Evolutionary conservation across 2,888 invertebrate species (phyloP).

Genomic region (Teinopalpus imperialis): DNA sequence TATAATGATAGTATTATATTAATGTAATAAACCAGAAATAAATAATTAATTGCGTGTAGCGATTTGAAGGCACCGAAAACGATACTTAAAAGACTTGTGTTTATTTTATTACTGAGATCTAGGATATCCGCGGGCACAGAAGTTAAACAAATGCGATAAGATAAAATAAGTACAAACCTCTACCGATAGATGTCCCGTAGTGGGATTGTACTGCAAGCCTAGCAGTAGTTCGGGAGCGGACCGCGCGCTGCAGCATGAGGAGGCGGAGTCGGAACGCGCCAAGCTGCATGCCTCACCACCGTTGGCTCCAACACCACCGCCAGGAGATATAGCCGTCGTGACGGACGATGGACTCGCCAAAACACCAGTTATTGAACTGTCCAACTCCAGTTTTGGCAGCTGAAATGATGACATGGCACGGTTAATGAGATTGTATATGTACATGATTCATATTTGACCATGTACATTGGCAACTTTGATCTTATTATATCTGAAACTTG

Average conservation of each 20-base stretch:
- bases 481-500: too few species aligned
- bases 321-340: slow-evolving; percentile 51
- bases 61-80: too few species aligned
- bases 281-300: slow-evolving; percentile 84
- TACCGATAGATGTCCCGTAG: slow-evolving; percentile 95
- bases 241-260: slow-evolving; percentile 94
- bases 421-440: neutral
- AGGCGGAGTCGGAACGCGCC: slow-evolving; percentile 95
- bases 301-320: slow-evolving; percentile 30
- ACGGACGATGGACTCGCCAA: slow-evolving; percentile 64
- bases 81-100: too few species aligned
- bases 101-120: too few species aligned
- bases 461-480: too few species aligned
- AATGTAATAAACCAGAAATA: too few species aligned
- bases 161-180: slow-evolving; percentile 89
- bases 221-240: slow-evolving; percentile 96
- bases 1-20: too few species aligned
- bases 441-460: too few species aligned
- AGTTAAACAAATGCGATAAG: too few species aligned
- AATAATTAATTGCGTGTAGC: too few species aligned
- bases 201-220: slow-evolving; percentile 95
- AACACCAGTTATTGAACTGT: slow-evolving; percentile 57
- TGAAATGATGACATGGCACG: slow-evolving; percentile 29
- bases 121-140: too few species aligned
- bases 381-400: slow-evolving; percentile 65